phyloP scores from a whole-genome alignment of 2,113 vertebrate species.

The Megaceryle torquata region DNA sequence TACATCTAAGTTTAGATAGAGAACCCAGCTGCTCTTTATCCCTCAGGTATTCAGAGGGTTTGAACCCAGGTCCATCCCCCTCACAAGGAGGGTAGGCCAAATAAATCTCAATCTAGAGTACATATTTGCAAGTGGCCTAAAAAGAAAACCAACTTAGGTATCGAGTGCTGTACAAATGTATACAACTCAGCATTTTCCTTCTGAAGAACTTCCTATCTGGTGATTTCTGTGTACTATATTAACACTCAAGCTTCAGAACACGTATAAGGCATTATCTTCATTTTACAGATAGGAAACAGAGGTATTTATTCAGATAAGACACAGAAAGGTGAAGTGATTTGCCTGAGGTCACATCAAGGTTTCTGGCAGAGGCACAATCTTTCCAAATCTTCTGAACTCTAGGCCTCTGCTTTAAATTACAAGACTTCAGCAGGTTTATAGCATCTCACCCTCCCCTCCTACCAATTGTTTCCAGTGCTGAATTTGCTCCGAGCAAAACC shows the following conservation, averaged over 20 bases:
- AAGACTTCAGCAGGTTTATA: slow-evolving; percentile 34
- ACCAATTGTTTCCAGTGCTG: background rate
- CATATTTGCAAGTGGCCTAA: background rate
- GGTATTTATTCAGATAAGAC: slow-evolving; percentile 38
- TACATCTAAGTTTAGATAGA: background rate
- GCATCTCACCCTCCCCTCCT: slow-evolving; percentile 14
- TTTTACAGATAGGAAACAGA: slow-evolving; percentile 19
- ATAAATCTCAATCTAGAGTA: accelerated
- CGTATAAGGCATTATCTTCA: background rate
- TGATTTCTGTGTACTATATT: slow-evolving; percentile 15
- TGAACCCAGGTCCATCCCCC: background rate
- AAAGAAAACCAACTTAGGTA: background rate
- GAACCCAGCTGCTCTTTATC: background rate
- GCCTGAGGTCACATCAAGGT: slow-evolving; percentile 42
- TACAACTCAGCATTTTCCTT: background rate
- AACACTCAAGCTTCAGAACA: background rate
- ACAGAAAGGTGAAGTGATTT: slow-evolving; percentile 46
- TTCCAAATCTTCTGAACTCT: slow-evolving; percentile 29
- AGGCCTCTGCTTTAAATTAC: slow-evolving; percentile 55
- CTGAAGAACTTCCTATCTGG: background rate
- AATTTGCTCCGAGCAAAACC: slow-evolving; percentile 46
- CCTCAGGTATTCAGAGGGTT: background rate
- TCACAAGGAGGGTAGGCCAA: background rate
- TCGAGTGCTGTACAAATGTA: background rate
- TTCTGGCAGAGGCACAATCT: background rate